Percentiles rank a stretch among this genome's conserved stretches.
These are phyloP conservation scores for Anoura caudifer DNA, from an alignment of 2,113 vertebrate genomes.

Conservation along the genomic window DNA sequence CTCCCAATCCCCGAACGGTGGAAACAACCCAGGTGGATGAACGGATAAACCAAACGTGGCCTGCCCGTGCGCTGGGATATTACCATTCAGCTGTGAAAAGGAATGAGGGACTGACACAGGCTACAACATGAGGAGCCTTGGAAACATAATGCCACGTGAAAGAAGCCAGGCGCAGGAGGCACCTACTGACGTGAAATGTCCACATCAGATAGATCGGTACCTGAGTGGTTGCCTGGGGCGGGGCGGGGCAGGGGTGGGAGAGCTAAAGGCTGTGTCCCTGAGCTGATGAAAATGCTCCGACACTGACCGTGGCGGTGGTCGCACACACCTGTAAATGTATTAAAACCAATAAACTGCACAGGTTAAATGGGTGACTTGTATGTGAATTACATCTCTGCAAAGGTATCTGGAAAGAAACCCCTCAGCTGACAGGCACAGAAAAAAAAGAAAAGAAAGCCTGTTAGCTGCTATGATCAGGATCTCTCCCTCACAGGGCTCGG, in stretches of 20 bases:
- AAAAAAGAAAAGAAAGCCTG: neutral
- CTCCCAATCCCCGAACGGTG: too few relatives aligned
- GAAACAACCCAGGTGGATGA: neutral
- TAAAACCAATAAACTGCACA: neutral
- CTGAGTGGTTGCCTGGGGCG: neutral
- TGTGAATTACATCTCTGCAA: neutral
- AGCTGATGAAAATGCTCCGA: neutral
- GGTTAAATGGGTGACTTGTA: neutral
- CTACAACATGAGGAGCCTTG: neutral
- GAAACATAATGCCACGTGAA: neutral
- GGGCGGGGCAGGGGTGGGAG: neutral
- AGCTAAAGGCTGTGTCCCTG: neutral
- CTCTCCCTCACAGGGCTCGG: neutral
- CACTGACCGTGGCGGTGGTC: neutral
- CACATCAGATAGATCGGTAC: neutral
- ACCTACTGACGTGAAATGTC: rapidly evolving
- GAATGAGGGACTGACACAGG: too few relatives aligned
- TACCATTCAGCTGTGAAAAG: neutral
- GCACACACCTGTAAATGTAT: too few relatives aligned
- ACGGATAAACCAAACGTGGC: neutral
- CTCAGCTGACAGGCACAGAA: neutral
- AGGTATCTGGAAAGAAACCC: neutral
- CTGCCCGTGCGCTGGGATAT: rapidly evolving
- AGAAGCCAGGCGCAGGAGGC: neutral
- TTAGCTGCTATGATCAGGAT: neutral